A percentile compares a stretch with the other conserved stretches of the same genome.
Conservation (phyloP, 2,113 vertebrate species). For the Perca flavescens region DNA sequence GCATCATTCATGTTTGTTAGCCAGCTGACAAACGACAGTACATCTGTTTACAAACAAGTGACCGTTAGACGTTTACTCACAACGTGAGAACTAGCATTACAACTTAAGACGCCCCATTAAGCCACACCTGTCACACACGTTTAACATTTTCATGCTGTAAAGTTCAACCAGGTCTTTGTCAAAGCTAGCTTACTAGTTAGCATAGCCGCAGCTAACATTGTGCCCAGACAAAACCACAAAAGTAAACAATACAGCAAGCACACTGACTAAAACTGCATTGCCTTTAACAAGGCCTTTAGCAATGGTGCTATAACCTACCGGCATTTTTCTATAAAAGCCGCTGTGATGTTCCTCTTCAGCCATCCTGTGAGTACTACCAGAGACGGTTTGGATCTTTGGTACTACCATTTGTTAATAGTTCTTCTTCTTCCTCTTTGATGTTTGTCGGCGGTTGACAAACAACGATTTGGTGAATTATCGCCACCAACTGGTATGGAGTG, state of each 20-base stretch:
- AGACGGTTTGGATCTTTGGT: too few relatives aligned
- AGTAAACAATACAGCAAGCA: neutral
- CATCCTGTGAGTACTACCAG: conserved; percentile 1
- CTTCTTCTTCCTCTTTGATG: too few relatives aligned
- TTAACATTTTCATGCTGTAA: neutral
- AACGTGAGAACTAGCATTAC: neutral
- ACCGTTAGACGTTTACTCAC: too few relatives aligned
- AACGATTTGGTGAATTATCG: too few relatives aligned
- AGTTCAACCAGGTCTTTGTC: conserved; percentile 36
- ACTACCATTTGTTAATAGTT: too few relatives aligned
- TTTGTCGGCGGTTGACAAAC: too few relatives aligned
- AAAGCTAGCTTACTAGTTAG: conserved; percentile 56
- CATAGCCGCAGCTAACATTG: conserved; percentile 26
- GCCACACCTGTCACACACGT: neutral
- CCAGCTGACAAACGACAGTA: neutral
- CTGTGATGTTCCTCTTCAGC: neutral
- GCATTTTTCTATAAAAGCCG: neutral
- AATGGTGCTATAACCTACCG: conserved; percentile 11
- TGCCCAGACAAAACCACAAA: conserved; percentile 1
- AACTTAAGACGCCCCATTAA: neutral
- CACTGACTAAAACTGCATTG: neutral
- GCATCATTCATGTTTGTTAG: neutral
- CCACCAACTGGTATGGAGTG: too few relatives aligned
- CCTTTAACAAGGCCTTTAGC: neutral
- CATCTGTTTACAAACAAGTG: too few relatives aligned